Conservation (phyloP, 1,140 invertebrate genomes). For the Brachionus sp. region DNA sequence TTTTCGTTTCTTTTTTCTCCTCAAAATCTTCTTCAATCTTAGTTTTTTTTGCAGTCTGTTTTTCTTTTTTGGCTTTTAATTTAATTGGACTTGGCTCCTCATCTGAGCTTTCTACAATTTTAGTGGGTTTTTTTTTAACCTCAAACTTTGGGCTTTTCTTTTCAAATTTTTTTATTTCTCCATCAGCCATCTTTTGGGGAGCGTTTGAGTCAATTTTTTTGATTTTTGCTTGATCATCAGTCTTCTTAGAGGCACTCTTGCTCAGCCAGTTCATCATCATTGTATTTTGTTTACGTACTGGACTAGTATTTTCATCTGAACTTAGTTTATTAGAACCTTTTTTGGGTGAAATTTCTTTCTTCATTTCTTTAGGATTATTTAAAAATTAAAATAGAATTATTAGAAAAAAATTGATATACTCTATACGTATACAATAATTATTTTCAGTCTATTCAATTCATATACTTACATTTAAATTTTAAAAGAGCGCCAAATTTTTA, state of each 20-base stretch:
- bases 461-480: neutral
- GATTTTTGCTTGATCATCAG: neutral
- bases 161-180: neutral
- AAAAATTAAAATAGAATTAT: neutral
- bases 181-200: neutral
- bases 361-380: neutral
- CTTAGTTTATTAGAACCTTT: neutral
- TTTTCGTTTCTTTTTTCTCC: neutral
- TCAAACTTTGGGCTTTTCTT: constrained; percentile 3
- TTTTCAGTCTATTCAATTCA: neutral
- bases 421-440: neutral
- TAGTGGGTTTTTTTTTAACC: constrained; percentile 38
- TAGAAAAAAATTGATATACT: neutral
- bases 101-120: constrained; percentile 46
- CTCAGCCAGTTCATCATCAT: constrained; percentile 40
- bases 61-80: constrained; percentile 47
- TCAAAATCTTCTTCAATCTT: neutral
- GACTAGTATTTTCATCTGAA: constrained; percentile 34
- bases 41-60: neutral
- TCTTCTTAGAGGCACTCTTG: constrained; percentile 2
- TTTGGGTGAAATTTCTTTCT: constrained; percentile 15
- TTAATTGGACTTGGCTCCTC: constrained; percentile 49
- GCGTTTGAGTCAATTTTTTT: constrained; percentile 4
- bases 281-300: neutral
- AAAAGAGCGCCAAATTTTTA: neutral